Evolutionary conservation across 2,113 vertebrate species (phyloP).

Genomic region (Cyanoderma ruficeps): DNA sequence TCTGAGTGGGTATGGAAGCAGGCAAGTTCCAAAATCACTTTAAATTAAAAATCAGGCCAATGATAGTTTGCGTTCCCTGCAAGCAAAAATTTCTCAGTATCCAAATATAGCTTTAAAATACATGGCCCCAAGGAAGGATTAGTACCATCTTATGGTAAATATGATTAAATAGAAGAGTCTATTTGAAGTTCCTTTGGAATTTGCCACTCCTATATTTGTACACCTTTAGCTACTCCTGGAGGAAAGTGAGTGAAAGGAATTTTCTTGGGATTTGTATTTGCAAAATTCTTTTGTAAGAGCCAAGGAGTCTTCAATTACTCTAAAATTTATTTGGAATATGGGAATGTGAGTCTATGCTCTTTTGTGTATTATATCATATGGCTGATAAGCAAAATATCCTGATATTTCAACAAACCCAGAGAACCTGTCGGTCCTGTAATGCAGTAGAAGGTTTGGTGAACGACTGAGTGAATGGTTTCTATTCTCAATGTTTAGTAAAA

Average conservation of each 20-base stretch:
- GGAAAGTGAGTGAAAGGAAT: not conserved
- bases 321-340: not conserved
- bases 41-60: slow-evolving; percentile 20
- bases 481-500: not conserved
- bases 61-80: not conserved
- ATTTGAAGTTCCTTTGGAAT: slow-evolving; percentile 62
- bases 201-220: slow-evolving; percentile 45
- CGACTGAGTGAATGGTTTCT: not conserved
- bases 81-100: not conserved
- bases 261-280: not conserved
- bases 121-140: slow-evolving; percentile 46
- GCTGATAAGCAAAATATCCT: not conserved
- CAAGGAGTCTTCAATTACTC: not conserved
- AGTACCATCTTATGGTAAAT: slow-evolving; percentile 15
- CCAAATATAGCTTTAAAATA: slow-evolving; percentile 39
- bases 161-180: slow-evolving; percentile 30
- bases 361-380: not conserved
- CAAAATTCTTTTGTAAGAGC: not conserved
- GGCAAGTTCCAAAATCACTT: slow-evolving; percentile 41
- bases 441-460: not conserved
- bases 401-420: not conserved
- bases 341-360: not conserved
- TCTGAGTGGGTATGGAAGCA: not conserved
- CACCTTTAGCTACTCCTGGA: not conserved
- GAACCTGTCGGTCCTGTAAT: not conserved